phyloP scores from a whole-genome alignment of 2,888 invertebrate genomes.

The Hemistola chrysoprasaria region DNA sequence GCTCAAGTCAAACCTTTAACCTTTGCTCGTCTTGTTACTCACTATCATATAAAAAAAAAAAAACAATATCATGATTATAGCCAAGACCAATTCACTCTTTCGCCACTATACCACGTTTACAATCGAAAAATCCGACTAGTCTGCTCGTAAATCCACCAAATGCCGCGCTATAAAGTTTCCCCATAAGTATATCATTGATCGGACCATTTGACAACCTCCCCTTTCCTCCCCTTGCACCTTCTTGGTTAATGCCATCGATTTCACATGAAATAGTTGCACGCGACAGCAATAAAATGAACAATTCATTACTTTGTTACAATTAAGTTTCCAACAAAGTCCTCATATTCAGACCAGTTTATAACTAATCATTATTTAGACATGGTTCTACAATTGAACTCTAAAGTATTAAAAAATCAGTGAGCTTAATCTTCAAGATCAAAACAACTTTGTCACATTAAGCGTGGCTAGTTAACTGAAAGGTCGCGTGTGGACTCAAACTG shows the following conservation, averaged over 20 bases:
- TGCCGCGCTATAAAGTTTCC: conserved; percentile 31
- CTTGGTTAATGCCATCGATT: conserved; percentile 28
- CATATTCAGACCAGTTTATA: too few species aligned
- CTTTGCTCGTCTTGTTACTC: too few species aligned
- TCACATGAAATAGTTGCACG: conserved; percentile 26
- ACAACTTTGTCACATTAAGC: conserved; percentile 4
- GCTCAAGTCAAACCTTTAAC: too few species aligned
- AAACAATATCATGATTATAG: too few species aligned
- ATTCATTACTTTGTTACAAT: too few species aligned
- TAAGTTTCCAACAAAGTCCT: too few species aligned
- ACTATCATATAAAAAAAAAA: too few species aligned
- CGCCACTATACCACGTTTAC: conserved; percentile 25
- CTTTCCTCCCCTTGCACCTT: conserved; percentile 10
- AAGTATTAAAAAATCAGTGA: not conserved
- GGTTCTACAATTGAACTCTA: too few species aligned
- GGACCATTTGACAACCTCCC: conserved; percentile 11
- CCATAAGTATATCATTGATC: conserved; percentile 22
- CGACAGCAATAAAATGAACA: too few species aligned
- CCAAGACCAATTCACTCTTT: conserved; percentile 22
- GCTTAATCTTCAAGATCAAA: conserved; percentile 13
- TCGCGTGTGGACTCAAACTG: conserved; percentile 6
- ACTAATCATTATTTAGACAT: too few species aligned
- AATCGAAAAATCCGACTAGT: conserved; percentile 38
- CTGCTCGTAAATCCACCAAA: conserved; percentile 40
- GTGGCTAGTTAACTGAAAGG: not conserved